Evolutionary conservation across 2,113 vertebrate species (phyloP), one percentile per base, ranked within the genome.

Genomic region (Crotophaga sulcirostris): DNA sequence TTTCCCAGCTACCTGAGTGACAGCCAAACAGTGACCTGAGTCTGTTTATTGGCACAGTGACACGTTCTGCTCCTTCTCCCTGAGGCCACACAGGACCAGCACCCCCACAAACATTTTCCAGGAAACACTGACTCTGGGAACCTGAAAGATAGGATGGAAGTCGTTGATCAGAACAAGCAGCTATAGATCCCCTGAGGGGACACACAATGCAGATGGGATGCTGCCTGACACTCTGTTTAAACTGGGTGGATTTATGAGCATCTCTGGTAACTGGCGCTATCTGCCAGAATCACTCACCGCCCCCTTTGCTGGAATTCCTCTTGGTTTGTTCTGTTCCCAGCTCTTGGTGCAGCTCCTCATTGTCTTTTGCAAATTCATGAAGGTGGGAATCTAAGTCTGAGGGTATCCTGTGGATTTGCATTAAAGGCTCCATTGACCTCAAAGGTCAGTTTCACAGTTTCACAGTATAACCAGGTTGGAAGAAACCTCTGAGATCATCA

Each of bases 151-250:
- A n/a, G 92, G 49, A 90, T 94, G 92, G 93, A 70, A 93, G 64
- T 56, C 0, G 10, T 45, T 95, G 96, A 90, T 89, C 62, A 38
- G 95, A 92, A 78, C 69, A 76, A 91, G 94, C 77, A 95, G 94
- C 81, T 93, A 81, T 16, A 47, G 68, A 64, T 95, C 91, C 95
- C 94, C 56, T 3, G 89, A 84, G 96, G 92, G n/a, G 2, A 72
- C 44, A 86, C 88, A 63, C 66, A 68, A 34, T 67, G 59, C 84
- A 82, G 94, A 84, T 75, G 87, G 93, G 95, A 97, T 91, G 87
- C 96, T 84, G 95, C 74, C 20, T 96, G 96, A 95, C 96, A 93
- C 58, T 59, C 84, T 96, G 95, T 97, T 97, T 97, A 94, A 96
- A 84, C 51, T 74, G 70, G 68, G 93, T 90, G 86, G 96, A 97